phyloP scores from a whole-genome alignment of 2,888 invertebrate genomes.

The Meliscaeva auricollis region DNA sequence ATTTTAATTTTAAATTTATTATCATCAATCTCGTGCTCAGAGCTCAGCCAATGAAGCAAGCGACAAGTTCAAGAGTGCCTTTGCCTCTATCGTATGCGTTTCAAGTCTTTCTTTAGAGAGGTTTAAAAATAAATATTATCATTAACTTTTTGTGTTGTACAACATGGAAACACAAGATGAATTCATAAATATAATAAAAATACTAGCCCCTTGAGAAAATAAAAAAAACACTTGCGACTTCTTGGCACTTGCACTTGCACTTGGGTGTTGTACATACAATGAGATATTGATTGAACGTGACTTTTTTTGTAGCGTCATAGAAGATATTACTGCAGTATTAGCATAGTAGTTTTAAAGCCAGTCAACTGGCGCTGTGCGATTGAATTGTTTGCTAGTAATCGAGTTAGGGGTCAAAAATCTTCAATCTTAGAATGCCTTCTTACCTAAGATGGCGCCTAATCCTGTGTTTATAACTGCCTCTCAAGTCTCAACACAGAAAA shows the following conservation, averaged over 20 bases:
- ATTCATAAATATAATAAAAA: conserved; percentile 57
- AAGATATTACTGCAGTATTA: conserved; percentile 24
- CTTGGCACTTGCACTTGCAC: conserved; percentile 55
- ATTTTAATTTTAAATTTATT: conserved; percentile 20
- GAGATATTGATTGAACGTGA: conserved; percentile 32
- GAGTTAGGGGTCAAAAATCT: no score
- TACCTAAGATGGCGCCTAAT: no score
- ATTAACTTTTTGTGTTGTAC: conserved; percentile 7
- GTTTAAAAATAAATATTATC: conserved; percentile 63
- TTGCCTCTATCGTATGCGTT: conserved; percentile 14
- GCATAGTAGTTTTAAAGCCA: no score
- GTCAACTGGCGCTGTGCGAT: conserved; percentile 17
- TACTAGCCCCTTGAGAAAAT: background rate
- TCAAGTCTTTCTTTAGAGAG: background rate
- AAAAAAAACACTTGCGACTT: conserved; percentile 26
- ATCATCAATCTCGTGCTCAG: conserved; percentile 11
- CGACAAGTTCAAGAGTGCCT: conserved; percentile 58
- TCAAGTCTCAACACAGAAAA: no score
- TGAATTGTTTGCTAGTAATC: no score
- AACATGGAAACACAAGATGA: conserved; percentile 38
- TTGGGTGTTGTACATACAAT: conserved; percentile 40
- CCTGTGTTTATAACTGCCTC: no score
- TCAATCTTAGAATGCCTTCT: no score
- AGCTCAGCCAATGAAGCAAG: conserved; percentile 12
- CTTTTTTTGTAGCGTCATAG: conserved; percentile 21